Evolutionary conservation across 2,888 invertebrate genomes (phyloP), one percentile per base, ranked within the genome.

Genomic region (Apoda limacodes): DNA sequence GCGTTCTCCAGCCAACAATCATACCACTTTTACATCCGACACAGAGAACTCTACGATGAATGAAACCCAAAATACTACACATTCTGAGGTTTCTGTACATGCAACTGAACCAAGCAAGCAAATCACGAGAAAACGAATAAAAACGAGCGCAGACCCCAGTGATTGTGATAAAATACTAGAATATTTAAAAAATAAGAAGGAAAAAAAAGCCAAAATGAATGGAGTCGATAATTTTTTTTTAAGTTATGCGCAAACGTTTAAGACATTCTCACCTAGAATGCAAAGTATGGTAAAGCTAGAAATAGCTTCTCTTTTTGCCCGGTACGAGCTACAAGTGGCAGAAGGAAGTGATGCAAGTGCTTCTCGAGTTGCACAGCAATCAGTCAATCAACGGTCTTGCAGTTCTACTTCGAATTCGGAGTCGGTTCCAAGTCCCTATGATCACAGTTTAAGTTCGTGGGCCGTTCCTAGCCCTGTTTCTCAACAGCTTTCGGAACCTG

Each of bases 201-300:
- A 37, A 30, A 14, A 32, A 30, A 14, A 38, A 17, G 33, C 30
- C 26, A 27, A 25, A 25, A 25, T 25, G 25, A 10, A 25, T 14
- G 15, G 25, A 25, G 15, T 25, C 14, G 25, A 25, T 22, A 9
- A 2, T 22, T 22, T 22, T 22, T n/a, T 22, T 22, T 35, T 13
- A 31, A 35, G 37, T 28, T 38, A 37, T 32, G 34, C 32, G 13
- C 29, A 25, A 25, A 25, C 25, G 9, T 35, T 31, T 28, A 32
- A 35, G 34, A 30, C 29, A 29, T 26, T 30, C 15, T 22, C 34
- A 29, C 34, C 25, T 29, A 29, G 22, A 29, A 30, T 34, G 30
- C 34, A 34, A 25, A 34, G 34, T 34, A 34, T 34, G 34, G 22
- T 34, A 25, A 34, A 34, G 19, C 34, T 34, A 30, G 15, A 34